Conservation (phyloP, 1,140 invertebrate species). For the Drosophila ambigua region DNA sequence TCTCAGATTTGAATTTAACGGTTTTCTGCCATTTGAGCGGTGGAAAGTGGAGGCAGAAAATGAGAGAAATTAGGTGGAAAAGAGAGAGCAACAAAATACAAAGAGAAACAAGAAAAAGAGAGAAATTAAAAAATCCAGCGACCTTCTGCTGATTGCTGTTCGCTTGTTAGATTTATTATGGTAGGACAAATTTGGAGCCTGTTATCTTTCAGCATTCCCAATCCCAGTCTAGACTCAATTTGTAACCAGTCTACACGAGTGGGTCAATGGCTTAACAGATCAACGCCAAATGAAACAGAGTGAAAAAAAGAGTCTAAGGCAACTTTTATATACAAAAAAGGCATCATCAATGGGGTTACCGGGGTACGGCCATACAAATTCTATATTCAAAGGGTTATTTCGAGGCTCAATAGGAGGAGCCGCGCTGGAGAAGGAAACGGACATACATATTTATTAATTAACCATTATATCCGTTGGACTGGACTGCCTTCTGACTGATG, state of each 20-base stretch:
- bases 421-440: conserved; percentile 13
- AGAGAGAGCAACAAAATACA: too few species aligned
- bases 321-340: neutral
- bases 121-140: too few species aligned
- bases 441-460: conserved; percentile 74
- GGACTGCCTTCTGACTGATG: conserved; percentile 25
- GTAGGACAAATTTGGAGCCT: too few species aligned
- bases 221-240: conserved; percentile 29
- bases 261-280: conserved; percentile 49
- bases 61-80: too few species aligned
- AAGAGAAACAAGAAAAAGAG: too few species aligned
- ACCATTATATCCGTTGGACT: conserved; percentile 64
- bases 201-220: neutral
- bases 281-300: conserved; percentile 15
- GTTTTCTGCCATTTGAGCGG: too few species aligned
- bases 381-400: conserved; percentile 33
- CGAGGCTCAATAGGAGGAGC: conserved; percentile 25
- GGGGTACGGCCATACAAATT: conserved; percentile 25
- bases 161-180: too few species aligned
- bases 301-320: neutral
- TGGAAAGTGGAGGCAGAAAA: too few species aligned
- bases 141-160: too few species aligned
- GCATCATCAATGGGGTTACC: neutral
- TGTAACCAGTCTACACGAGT: conserved; percentile 22
- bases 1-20: too few species aligned